Evolutionary conservation across 2,113 vertebrate species (phyloP).

Genomic region (Melanocharis versteri): DNA sequence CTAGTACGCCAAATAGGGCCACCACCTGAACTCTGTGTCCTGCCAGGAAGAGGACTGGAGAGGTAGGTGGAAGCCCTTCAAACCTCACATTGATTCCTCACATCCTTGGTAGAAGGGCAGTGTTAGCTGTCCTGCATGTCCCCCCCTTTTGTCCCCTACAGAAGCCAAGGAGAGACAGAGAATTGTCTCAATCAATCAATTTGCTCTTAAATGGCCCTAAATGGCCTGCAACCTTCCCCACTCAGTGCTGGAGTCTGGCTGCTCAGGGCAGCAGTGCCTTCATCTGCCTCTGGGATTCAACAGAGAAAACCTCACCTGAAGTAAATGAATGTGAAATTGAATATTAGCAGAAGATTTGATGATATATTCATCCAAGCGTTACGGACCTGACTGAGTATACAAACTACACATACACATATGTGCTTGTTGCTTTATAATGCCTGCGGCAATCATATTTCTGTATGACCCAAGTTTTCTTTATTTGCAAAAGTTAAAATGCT

Average conservation of each 20-base stretch:
- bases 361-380: accelerated
- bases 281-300: not conserved
- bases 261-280: not conserved
- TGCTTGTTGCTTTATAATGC: not conserved
- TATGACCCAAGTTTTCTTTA: not conserved
- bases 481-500: conserved; percentile 4
- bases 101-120: not conserved
- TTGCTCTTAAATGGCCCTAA: not conserved
- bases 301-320: not conserved
- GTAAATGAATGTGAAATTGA: not conserved
- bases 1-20: not conserved
- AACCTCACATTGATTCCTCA: not conserved
- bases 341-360: not conserved
- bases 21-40: not conserved
- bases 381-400: not conserved
- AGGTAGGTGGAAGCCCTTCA: not conserved
- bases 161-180: not conserved
- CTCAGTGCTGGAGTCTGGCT: not conserved
- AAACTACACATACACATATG: accelerated
- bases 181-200: not conserved
- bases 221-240: not conserved
- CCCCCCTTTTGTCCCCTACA: not conserved
- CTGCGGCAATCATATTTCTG: not conserved
- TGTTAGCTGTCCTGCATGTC: not conserved
- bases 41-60: not conserved